phyloP scores from a whole-genome alignment of 2,888 invertebrate species.

The Agriopis marginaria region DNA sequence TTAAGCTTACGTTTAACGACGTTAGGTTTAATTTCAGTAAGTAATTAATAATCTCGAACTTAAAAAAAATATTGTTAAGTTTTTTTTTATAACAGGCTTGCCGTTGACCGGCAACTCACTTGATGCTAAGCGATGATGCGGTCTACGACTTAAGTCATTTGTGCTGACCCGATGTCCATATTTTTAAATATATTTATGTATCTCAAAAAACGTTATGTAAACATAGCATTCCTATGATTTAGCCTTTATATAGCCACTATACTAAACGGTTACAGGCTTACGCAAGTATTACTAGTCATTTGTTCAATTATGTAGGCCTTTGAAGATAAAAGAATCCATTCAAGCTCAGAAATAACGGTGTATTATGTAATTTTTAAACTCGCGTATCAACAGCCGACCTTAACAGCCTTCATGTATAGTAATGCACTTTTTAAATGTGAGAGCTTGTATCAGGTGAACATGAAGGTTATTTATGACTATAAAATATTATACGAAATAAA shows the following conservation, averaged over 20 bases:
- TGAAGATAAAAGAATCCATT: conserved; percentile 13
- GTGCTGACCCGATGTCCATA: too few species aligned
- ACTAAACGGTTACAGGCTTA: conserved; percentile 4
- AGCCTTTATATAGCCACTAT: not conserved
- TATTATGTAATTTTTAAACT: conserved; percentile 22
- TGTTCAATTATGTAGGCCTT: conserved; percentile 19
- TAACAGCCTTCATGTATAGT: not conserved
- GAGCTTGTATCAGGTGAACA: not conserved
- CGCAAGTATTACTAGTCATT: conserved; percentile 15
- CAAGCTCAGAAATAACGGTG: conserved; percentile 8
- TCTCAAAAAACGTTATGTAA: too few species aligned
- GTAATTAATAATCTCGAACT: too few species aligned
- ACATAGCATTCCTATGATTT: too few species aligned
- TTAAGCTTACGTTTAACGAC: too few species aligned
- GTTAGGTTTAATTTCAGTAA: too few species aligned
- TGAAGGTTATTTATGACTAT: not conserved
- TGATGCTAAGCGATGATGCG: too few species aligned
- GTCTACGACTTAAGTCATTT: too few species aligned
- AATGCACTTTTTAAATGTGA: not conserved
- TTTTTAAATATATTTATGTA: too few species aligned
- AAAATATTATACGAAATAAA: not conserved
- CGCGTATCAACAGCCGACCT: not conserved
- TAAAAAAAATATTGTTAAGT: too few species aligned
- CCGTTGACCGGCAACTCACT: too few species aligned
- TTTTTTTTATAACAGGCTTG: too few species aligned